These are phyloP conservation scores for Streptopelia turtur DNA, from an alignment of 2,797 vertebrate genomes.

Conservation along the genomic window DNA sequence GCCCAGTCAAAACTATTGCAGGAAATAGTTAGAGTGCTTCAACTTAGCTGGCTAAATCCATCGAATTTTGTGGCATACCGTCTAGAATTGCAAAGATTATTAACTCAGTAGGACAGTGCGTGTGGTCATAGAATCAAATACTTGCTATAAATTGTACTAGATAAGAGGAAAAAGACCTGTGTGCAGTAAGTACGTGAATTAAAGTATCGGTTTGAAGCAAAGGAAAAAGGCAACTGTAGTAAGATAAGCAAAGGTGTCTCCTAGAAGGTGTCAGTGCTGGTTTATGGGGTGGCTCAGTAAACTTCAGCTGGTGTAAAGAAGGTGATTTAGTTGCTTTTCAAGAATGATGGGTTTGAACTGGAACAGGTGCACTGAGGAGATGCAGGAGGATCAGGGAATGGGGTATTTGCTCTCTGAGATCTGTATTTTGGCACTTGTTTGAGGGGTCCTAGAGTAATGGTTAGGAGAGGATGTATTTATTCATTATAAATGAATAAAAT, in stretches of 20 bases:
- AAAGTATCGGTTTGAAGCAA: background rate
- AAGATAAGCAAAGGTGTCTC: background rate
- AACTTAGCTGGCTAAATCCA: background rate
- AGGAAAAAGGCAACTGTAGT: background rate
- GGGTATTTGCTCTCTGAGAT: background rate
- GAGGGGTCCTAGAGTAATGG: background rate
- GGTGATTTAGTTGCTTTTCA: background rate
- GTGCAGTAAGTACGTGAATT: background rate
- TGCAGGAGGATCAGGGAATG: background rate
- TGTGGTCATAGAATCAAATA: background rate
- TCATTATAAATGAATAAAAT: background rate
- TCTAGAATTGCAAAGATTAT: background rate
- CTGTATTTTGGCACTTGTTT: background rate
- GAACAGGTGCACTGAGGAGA: background rate
- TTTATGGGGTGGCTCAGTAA: background rate
- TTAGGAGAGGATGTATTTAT: background rate
- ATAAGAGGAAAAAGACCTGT: background rate
- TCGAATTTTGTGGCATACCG: background rate
- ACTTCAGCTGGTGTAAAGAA: background rate
- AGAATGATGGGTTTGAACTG: background rate
- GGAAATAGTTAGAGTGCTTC: background rate
- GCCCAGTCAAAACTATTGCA: background rate
- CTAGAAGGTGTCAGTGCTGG: background rate
- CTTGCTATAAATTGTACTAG: background rate
- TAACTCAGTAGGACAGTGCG: fast-evolving